Percentiles rank a stretch among this genome's conserved stretches.
These are phyloP conservation scores for Lutjanus campechanus DNA, from an alignment of 2,797 vertebrate species.

Conservation along the genomic window DNA sequence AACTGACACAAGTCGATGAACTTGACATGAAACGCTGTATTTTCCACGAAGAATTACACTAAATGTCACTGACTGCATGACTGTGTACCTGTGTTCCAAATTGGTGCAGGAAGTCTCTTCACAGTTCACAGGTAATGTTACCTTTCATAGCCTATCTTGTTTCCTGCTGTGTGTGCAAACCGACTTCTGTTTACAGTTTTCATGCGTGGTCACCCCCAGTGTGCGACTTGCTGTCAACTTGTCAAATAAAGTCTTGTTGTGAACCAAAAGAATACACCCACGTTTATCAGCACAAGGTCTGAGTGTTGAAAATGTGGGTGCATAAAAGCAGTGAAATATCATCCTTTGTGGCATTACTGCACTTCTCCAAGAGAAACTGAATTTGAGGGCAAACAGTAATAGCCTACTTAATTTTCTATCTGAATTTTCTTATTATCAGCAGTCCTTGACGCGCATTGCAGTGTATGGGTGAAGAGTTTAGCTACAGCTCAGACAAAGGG, in stretches of 20 bases:
- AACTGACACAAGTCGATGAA: background rate
- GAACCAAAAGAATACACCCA: constrained; percentile 20
- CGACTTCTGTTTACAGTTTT: background rate
- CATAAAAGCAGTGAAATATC: constrained; percentile 2
- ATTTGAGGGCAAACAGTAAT: background rate
- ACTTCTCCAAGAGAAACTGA: constrained; percentile 10
- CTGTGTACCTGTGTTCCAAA: too few species aligned
- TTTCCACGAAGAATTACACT: background rate
- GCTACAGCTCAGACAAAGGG: background rate
- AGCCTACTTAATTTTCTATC: background rate
- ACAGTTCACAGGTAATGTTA: constrained; percentile 8
- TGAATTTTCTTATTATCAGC: background rate
- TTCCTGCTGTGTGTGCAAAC: background rate
- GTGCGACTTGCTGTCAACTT: constrained; percentile 30
- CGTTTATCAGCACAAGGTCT: background rate
- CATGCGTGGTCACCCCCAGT: constrained; percentile 11
- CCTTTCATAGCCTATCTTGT: constrained; percentile 14
- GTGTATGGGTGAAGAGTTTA: background rate
- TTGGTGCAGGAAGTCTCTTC: constrained; percentile 3
- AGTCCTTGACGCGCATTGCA: background rate
- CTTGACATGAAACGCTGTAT: background rate
- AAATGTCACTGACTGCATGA: too few species aligned
- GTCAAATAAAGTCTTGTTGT: constrained; percentile 32
- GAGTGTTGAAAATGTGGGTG: constrained; percentile 3
- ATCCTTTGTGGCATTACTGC: constrained; percentile 1